Percentiles rank a stretch among this genome's conserved stretches.
phyloP scores from a whole-genome alignment of 2,113 vertebrate genomes.

The Rutilus rutilus region DNA sequence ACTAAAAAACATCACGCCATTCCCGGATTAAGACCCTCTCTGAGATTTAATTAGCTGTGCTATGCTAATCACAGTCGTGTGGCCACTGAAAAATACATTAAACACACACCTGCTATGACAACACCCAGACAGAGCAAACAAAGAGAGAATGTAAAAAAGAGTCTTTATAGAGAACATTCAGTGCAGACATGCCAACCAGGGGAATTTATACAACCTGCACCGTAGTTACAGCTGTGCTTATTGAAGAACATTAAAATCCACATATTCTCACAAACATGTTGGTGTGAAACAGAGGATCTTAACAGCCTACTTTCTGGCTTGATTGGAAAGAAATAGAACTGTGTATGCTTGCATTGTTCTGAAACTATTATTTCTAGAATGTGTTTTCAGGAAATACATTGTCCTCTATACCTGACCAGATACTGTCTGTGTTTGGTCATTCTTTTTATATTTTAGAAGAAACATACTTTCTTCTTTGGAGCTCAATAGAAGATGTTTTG shows the following conservation, averaged over 20 bases:
- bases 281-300: no score
- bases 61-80: constrained; percentile 24
- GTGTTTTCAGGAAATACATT: background rate
- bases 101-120: constrained; percentile 48
- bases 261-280: background rate
- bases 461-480: background rate
- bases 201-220: constrained; percentile 39
- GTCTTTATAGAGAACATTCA: constrained; percentile 21
- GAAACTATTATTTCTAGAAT: background rate
- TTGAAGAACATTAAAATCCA: background rate
- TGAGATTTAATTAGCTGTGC: constrained; percentile 31
- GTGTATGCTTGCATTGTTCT: background rate
- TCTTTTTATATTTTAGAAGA: background rate
- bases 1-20: background rate
- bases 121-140: constrained; percentile 44
- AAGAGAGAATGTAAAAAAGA: constrained; percentile 40
- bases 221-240: background rate
- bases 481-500: background rate
- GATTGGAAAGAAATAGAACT: background rate
- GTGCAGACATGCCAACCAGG: constrained; percentile 27
- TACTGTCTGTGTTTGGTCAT: background rate
- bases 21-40: background rate
- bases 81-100: constrained; percentile 57
- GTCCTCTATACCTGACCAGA: background rate
- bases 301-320: background rate